Evolutionary conservation across 2,888 invertebrate genomes (phyloP), one percentile per base, ranked within the genome.

Genomic region (Eumerus sabulonum): DNA sequence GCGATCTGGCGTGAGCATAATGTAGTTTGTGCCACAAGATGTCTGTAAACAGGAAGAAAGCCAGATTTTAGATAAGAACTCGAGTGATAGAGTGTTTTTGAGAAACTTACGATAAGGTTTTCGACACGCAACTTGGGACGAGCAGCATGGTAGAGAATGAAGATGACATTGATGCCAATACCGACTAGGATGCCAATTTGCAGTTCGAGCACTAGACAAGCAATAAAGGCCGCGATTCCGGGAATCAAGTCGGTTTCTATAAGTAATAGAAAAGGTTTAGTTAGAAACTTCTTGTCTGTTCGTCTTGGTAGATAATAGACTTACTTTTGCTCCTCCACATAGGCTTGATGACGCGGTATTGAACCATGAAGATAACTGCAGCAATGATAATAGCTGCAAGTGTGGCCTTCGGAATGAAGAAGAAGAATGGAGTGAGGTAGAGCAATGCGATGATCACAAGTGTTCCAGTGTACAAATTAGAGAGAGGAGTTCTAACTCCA

Each of bases 291-390:
- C n/a, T n/a, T n/a, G 1, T 1, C 4, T 40, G 12, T 40, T 40
- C 40, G 2, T 2, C 3, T 27, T 2, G 27, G 27, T 27, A 27
- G 27, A 27, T 27, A 4, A 1, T 9, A 5, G 56, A 91, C 93
- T 92, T 88, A 96, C 95, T 96, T 89, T 96, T 96, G 27, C 95
- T 94, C 82, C 94, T 91, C 95, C 96, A 96, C 93, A 96, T 95
- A 0, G 96, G 95, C 84, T 93, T 93, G 71, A 96, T 91, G 70
- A 96, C 96, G 85, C 94, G 93, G 82, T 95, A 94, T 87, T 96
- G 96, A 4, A 97, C 93, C 96, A 96, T 96, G 88, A 96, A 96
- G 63, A 97, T 90, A 51, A 98, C 97, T 40, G 98, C 97, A 19
- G 96, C 94, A 81, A 97, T 95, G 85, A 98, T 97, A 84, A 98